phyloP scores from a whole-genome alignment of 1,140 invertebrate species.

The Teleogryllus occipitalis region DNA sequence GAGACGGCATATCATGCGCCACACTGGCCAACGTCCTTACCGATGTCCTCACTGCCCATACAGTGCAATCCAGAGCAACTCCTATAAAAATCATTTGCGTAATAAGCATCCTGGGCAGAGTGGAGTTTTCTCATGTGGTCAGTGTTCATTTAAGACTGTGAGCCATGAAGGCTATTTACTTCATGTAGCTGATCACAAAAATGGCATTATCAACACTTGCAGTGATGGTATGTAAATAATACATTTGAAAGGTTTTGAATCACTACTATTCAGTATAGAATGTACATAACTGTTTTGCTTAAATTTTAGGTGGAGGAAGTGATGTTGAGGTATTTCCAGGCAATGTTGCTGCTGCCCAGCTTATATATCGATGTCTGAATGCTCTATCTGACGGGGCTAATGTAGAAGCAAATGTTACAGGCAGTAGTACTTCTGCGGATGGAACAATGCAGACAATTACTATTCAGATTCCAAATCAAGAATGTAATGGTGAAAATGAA shows the following conservation, averaged over 20 bases:
- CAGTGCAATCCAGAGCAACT: slow-evolving; percentile 55
- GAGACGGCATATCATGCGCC: slow-evolving; percentile 63
- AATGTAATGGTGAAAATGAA: background rate
- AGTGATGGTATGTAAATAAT: slow-evolving; percentile 11
- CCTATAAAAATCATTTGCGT: slow-evolving; percentile 56
- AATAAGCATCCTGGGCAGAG: slow-evolving; percentile 51
- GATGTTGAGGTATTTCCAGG: slow-evolving; percentile 39
- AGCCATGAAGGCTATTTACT: slow-evolving; percentile 46
- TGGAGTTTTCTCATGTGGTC: slow-evolving; percentile 47
- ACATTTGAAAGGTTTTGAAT: background rate
- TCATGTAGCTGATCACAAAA: slow-evolving; percentile 48
- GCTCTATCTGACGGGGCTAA: slow-evolving; percentile 37
- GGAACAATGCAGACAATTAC: slow-evolving; percentile 42
- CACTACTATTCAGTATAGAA: background rate
- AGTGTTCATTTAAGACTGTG: slow-evolving; percentile 50
- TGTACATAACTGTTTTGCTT: background rate
- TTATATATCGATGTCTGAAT: slow-evolving; percentile 45
- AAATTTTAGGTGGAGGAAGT: slow-evolving; percentile 12
- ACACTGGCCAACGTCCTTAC: slow-evolving; percentile 61
- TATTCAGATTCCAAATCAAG: slow-evolving; percentile 36
- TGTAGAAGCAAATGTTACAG: slow-evolving; percentile 39
- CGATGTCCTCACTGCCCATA: slow-evolving; percentile 61
- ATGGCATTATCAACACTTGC: slow-evolving; percentile 35
- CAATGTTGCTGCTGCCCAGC: slow-evolving; percentile 44
- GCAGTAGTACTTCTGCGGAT: slow-evolving; percentile 37